phyloP scores from a whole-genome alignment of 2,113 vertebrate species.

The Nymphicus hollandicus region DNA sequence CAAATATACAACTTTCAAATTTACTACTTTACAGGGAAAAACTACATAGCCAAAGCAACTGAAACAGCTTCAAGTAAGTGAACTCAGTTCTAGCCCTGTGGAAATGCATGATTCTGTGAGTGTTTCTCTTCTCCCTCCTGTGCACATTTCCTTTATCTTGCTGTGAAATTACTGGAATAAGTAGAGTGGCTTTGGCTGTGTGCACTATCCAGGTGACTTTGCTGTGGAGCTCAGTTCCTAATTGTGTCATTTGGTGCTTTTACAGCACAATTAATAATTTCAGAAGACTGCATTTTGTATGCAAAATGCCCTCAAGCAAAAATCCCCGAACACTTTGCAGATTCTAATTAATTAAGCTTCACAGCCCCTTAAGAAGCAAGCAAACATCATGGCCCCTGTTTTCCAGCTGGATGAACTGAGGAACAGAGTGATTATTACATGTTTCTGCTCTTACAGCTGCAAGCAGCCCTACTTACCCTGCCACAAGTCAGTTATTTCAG shows the following conservation, averaged over 20 bases:
- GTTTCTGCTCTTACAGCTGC: not conserved
- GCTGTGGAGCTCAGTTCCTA: not conserved
- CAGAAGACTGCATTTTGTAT: not conserved
- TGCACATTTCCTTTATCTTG: not conserved
- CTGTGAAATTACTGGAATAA: not conserved
- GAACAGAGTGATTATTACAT: not conserved
- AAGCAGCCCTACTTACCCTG: not conserved
- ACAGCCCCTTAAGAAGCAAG: not conserved
- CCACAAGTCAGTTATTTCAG: not conserved
- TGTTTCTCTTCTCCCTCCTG: not conserved
- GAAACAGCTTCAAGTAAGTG: not conserved
- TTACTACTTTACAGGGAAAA: not conserved
- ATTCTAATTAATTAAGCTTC: conserved; percentile 3
- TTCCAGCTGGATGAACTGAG: not conserved
- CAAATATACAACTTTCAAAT: not conserved
- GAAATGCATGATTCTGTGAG: not conserved
- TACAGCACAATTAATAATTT: not conserved
- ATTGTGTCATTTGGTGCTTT: not conserved
- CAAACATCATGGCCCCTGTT: not conserved
- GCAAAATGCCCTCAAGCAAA: not conserved
- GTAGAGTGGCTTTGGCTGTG: not conserved
- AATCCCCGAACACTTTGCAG: not conserved
- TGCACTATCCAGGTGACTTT: not conserved
- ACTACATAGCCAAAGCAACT: not conserved
- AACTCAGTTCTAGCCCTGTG: not conserved